Base-by-base conservation (phyloP, 2,113 vertebrate genomes). In the Pluvianellus socialis region DNA sequence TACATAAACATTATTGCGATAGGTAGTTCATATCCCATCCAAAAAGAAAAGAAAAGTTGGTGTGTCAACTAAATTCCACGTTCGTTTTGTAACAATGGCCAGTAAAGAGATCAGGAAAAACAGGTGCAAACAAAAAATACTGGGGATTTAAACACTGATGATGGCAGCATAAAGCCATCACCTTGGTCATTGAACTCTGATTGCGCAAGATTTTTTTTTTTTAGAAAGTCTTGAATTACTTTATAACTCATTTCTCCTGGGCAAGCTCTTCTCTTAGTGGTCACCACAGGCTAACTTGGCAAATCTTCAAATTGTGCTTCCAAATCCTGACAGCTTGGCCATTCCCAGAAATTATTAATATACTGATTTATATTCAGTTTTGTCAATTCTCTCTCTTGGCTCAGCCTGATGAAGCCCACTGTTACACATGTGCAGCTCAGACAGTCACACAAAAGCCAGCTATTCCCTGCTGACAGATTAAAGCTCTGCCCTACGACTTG, bases 111-210 rank as follows among this genome's bases (percentile, higher is more conserved):
- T 82, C 94, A 92, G 77, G 70, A 80, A 95, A 95, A 93, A 49
- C 73, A 96, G 74, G 96, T 87, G 95, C 72, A 96, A 95, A 94
- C 67, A 72, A 96, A 97, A 94, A 94, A 85, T n/a, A 66, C 13
- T 11, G 28, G 8, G n/a, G 67, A 40, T 90, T 94, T 84, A 75
- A 81, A 40, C 59, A 80, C 45, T 61, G 77, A 50, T 18, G 11
- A 93, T 62, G 50, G 72, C 83, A 77, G 75, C 30, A 88, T 17
- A 44, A 66, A 77, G 35, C 71, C 55, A 87, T 32, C 65, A 67
- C 38, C 52, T 55, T 62, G 70, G 77, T 86, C 59, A 68, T 66
- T 94, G 93, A 86, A 95, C 61, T 71, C 73, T 67, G 73, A 87
- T 73, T 94, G 80, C 20, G 2, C 62, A 91, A 94, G 65, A 71